Conservation (phyloP, 2,797 vertebrate species). For the Poeciliopsis paucimaculata region DNA sequence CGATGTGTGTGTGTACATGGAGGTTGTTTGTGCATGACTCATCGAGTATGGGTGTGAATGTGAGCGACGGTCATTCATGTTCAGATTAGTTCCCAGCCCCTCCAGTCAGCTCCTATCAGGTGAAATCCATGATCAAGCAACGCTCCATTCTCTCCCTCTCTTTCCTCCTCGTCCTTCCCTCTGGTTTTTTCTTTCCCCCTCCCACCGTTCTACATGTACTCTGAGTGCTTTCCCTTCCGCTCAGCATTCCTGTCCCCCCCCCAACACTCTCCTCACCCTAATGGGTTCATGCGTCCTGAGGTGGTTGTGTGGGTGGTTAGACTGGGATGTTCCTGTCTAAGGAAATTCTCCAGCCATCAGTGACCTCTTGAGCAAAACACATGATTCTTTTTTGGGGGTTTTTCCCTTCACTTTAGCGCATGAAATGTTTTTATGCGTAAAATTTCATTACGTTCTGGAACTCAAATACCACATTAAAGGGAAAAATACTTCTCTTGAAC, state of each 20-base stretch:
- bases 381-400: constrained; percentile 5
- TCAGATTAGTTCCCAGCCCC: constrained; percentile 46
- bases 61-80: constrained; percentile 38
- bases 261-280: constrained; percentile 39
- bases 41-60: constrained; percentile 16
- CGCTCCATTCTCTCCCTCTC: constrained; percentile 15
- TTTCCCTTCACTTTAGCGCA: constrained; percentile 8
- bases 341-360: neutral
- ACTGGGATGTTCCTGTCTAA: constrained; percentile 56
- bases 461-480: neutral
- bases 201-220: constrained; percentile 34
- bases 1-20: neutral
- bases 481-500: neutral
- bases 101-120: constrained; percentile 58
- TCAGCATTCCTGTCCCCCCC: constrained; percentile 46
- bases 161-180: constrained; percentile 9
- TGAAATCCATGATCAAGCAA: constrained; percentile 37
- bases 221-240: constrained; percentile 60
- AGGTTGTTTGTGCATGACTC: constrained; percentile 28
- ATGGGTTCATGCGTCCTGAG: constrained; percentile 34
- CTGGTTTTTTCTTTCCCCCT: constrained; percentile 33
- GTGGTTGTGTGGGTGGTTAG: constrained; percentile 29
- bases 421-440: constrained; percentile 8
- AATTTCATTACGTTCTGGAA: neutral
- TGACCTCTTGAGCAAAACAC: constrained; percentile 29